Percentiles rank a stretch among this genome's conserved stretches.
Evolutionary conservation across 1,140 invertebrate species (phyloP).

Genomic region (Schlechtendalia chinensis): DNA sequence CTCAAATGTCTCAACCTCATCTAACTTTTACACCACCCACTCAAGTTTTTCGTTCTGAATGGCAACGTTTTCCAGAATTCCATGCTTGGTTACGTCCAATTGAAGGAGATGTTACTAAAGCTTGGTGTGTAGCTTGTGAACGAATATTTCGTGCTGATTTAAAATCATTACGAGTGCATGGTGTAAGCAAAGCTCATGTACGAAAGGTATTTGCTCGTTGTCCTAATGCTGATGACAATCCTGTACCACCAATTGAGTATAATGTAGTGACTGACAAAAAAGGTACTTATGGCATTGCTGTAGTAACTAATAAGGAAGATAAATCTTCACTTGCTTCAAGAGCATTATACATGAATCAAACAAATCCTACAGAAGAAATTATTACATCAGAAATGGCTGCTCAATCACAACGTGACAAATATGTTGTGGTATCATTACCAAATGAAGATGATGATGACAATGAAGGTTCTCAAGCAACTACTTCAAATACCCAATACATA

Average conservation of each 20-base stretch:
- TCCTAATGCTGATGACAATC: conserved; percentile 47
- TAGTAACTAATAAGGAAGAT: conserved; percentile 49
- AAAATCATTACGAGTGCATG: conserved; percentile 51
- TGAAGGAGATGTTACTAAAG: conserved; percentile 52
- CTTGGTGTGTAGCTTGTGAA: conserved; percentile 52
- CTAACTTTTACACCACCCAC: conserved; percentile 35
- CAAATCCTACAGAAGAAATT: conserved; percentile 50
- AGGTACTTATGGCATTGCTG: conserved; percentile 49
- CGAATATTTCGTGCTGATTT: conserved; percentile 53
- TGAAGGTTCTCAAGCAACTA: conserved; percentile 42
- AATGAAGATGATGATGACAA: conserved; percentile 49
- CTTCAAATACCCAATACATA: conserved; percentile 47
- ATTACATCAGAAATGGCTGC: conserved; percentile 47
- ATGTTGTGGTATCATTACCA: conserved; percentile 47
- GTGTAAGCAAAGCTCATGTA: conserved; percentile 51
- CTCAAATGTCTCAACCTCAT: conserved; percentile 43
- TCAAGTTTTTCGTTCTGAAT: conserved; percentile 49
- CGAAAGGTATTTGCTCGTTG: conserved; percentile 44
- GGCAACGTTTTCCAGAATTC: conserved; percentile 53
- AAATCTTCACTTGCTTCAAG: conserved; percentile 43
- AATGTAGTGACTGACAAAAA: conserved; percentile 50
- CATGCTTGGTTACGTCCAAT: conserved; percentile 51
- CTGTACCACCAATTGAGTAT: conserved; percentile 46
- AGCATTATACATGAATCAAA: conserved; percentile 51
- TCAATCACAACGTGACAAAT: conserved; percentile 43